Conservation (phyloP, 2,113 vertebrate species). For the Edolisoma coerulescens region DNA sequence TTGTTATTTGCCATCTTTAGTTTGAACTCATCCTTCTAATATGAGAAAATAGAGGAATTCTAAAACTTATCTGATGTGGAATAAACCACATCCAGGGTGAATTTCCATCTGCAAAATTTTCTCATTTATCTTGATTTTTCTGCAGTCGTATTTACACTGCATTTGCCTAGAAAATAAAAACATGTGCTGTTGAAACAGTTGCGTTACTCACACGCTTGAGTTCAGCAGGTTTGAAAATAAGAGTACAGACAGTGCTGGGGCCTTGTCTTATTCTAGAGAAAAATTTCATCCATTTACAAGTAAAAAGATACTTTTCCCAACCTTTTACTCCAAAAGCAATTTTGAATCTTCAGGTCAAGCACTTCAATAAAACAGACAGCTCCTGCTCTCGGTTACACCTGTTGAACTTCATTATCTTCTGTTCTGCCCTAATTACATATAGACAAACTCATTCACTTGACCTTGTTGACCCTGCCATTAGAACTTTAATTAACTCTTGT, state of each 20-base stretch:
- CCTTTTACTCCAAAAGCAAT: not conserved
- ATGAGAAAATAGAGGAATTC: not conserved
- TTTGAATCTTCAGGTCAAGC: not conserved
- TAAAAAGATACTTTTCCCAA: not conserved
- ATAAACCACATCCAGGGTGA: not conserved
- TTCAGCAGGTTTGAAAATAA: not conserved
- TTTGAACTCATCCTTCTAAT: not conserved
- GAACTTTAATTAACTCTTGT: conserved; percentile 40
- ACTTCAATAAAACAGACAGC: not conserved
- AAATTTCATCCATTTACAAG: not conserved
- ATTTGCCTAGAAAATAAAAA: not conserved
- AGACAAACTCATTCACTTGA: conserved; percentile 44
- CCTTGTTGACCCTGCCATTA: conserved; percentile 8
- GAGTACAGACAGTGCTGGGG: not conserved
- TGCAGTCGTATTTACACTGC: not conserved
- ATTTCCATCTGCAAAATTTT: not conserved
- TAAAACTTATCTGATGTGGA: not conserved
- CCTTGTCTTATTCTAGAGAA: not conserved
- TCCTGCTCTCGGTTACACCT: conserved; percentile 6
- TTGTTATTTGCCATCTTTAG: not conserved
- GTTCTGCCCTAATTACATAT: not conserved
- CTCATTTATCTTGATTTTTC: not conserved
- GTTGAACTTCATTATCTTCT: conserved; percentile 25
- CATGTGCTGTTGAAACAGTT: not conserved
- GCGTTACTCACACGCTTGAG: not conserved